Conservation (phyloP, 2,113 vertebrate genomes). For the Pristiophorus japonicus region DNA sequence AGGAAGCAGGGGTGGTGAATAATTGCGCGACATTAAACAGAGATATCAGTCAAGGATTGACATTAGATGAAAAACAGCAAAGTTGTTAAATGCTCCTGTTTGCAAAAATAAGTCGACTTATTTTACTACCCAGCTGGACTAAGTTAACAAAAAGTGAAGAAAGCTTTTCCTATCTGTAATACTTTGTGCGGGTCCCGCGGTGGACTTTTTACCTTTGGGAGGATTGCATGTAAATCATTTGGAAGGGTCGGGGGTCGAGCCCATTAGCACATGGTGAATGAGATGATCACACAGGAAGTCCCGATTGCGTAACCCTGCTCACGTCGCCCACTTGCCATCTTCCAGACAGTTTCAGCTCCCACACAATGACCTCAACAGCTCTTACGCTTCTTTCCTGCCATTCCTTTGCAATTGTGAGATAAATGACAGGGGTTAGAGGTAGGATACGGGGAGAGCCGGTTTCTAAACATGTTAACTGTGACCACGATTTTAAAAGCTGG, state of each 20-base stretch:
- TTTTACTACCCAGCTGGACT: conserved; percentile 41
- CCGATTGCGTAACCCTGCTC: conserved; percentile 41
- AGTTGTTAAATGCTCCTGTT: not conserved
- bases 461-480: not conserved
- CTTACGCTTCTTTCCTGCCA: conserved; percentile 42
- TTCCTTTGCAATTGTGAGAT: not conserved
- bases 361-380: not conserved
- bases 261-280: conserved; percentile 58
- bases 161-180: conserved; percentile 39
- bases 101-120: not conserved
- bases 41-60: not conserved
- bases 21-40: not conserved
- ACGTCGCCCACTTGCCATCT: conserved; percentile 37
- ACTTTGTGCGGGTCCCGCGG: conserved; percentile 42
- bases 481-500: not conserved
- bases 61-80: not conserved
- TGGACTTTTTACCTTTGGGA: conserved; percentile 41
- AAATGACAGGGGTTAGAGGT: not conserved
- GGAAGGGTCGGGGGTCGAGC: conserved; percentile 54
- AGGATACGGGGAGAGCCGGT: not conserved
- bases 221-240: conserved; percentile 42
- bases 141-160: not conserved
- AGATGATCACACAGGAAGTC: conserved; percentile 50
- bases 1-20: not conserved
- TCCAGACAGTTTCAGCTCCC: conserved; percentile 40